A percentile compares a stretch with the other conserved stretches of the same genome.
Evolutionary conservation across 2,888 invertebrate genomes (phyloP).

Genomic region (Aleiodes leptofemur): DNA sequence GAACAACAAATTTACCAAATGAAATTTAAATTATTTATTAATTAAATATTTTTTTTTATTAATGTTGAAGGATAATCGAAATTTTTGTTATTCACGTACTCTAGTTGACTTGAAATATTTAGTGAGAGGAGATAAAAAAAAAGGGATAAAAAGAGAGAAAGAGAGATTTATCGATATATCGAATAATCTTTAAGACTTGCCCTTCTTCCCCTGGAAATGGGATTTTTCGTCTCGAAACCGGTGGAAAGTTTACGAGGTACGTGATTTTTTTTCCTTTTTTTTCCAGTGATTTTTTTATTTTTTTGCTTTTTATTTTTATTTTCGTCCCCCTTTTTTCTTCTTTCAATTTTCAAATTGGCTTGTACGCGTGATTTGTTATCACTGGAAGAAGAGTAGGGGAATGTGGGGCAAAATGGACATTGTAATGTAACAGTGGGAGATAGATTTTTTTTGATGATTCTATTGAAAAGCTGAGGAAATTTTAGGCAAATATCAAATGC

Average conservation of each 20-base stretch:
- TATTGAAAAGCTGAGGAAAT: too few species aligned
- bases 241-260: constrained; percentile 48
- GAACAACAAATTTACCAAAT: not conserved
- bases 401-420: not conserved
- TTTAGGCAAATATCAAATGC: too few species aligned
- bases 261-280: not conserved
- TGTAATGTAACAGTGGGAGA: too few species aligned
- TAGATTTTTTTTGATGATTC: too few species aligned
- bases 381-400: not conserved
- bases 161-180: not conserved
- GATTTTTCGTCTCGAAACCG: constrained; percentile 35
- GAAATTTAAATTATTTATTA: not conserved
- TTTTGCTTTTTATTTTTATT: not conserved
- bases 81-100: not conserved
- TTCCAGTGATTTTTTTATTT: constrained; percentile 4
- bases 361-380: too few species aligned
- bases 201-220: constrained; percentile 14
- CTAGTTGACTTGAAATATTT: too few species aligned
- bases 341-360: too few species aligned
- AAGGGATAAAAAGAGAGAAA: not conserved
- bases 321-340: not conserved
- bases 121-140: not conserved
- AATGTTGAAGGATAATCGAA: not conserved
- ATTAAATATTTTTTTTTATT: not conserved
- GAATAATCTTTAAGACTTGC: not conserved